Evolutionary conservation across 2,113 vertebrate genomes (phyloP).

Genomic region (Echinops telfairi): DNA sequence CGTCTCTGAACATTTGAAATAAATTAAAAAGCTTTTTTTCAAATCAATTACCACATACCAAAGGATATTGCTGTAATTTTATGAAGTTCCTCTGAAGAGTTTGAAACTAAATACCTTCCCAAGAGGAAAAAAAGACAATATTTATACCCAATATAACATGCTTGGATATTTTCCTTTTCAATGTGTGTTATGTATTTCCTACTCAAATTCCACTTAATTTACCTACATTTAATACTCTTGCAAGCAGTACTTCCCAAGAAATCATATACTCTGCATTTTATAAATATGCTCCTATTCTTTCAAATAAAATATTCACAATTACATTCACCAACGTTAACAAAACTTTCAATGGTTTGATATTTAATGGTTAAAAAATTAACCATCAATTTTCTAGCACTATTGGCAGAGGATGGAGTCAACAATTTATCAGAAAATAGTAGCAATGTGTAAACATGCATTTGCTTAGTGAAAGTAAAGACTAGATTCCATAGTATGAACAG

Average conservation of each 20-base stretch:
- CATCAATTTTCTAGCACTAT: background rate
- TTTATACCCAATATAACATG: background rate
- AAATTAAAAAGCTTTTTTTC: background rate
- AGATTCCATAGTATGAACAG: background rate
- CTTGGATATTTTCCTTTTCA: background rate
- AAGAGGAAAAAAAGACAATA: background rate
- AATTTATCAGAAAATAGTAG: no score
- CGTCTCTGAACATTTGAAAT: conserved; percentile 20
- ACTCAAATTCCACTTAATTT: background rate
- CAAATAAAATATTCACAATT: conserved; percentile 37
- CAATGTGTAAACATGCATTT: background rate
- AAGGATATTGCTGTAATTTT: background rate
- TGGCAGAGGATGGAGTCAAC: background rate
- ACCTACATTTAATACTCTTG: conserved; percentile 9
- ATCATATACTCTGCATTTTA: background rate
- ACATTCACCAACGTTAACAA: background rate
- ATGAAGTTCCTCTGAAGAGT: conserved; percentile 16
- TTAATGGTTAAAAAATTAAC: background rate
- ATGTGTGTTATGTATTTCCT: background rate
- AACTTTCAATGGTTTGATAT: background rate
- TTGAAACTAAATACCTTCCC: background rate
- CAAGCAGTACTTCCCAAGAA: background rate
- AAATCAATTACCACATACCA: background rate
- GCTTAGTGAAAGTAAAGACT: background rate
- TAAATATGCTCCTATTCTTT: conserved; percentile 6